Evolutionary conservation across 2,797 vertebrate species (phyloP).

Genomic region (Neosalanx taihuensis): DNA sequence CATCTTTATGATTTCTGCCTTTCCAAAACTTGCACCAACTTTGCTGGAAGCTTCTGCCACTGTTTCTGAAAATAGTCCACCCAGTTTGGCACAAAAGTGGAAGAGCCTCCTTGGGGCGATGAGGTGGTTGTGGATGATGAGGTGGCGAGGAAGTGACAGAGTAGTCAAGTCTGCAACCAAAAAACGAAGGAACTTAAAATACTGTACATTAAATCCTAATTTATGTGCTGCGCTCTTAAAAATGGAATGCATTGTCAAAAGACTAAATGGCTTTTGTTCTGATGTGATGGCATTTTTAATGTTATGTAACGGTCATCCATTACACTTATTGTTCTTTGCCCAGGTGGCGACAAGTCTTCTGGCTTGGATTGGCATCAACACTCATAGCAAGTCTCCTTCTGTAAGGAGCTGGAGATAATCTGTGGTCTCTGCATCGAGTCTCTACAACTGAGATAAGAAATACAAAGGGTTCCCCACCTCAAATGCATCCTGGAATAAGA

Average conservation of each 20-base stretch:
- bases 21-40: constrained; percentile 34
- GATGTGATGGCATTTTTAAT: constrained; percentile 10
- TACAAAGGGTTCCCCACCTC: no score
- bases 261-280: constrained; percentile 4
- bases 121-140: not conserved
- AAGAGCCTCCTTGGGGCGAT: not conserved
- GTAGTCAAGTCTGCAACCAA: no score
- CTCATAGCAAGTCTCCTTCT: no score
- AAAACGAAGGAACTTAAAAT: no score
- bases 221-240: constrained; percentile 1
- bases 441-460: no score
- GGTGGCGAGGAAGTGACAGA: constrained; percentile 1
- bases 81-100: constrained; percentile 13
- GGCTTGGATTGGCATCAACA: no score
- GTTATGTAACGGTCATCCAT: constrained; percentile 10
- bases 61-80: constrained; percentile 30
- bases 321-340: constrained; percentile 15
- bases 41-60: constrained; percentile 45
- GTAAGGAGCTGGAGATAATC: no score
- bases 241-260: constrained; percentile 8
- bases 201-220: no score
- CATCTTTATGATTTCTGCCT: constrained; percentile 15
- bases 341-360: not conserved
- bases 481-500: no score
- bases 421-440: no score